Percentiles rank a stretch among this genome's conserved stretches.
Evolutionary conservation across 2,797 vertebrate genomes (phyloP).

Genomic region (Craterocephalus amniculus): DNA sequence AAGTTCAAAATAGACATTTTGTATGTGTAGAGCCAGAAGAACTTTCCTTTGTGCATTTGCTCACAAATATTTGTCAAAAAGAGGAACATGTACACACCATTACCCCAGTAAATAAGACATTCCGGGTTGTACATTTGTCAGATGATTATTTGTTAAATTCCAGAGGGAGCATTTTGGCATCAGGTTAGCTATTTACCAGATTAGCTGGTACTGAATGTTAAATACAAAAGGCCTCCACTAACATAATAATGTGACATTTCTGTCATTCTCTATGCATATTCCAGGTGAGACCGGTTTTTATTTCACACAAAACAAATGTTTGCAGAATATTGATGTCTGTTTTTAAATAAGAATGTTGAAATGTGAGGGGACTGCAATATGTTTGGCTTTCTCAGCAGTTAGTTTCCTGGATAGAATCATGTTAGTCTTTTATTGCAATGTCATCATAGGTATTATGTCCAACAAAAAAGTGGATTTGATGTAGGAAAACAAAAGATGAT

Average conservation of each 20-base stretch:
- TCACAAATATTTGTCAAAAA: conserved; percentile 37
- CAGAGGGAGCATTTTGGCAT: conserved; percentile 66
- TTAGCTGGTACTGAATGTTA: conserved; percentile 69
- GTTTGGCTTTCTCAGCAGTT: conserved; percentile 50
- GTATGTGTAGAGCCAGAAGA: not conserved
- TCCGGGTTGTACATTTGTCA: conserved; percentile 43
- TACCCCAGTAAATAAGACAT: conserved; percentile 49
- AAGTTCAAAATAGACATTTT: conserved; percentile 12
- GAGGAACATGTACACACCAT: conserved; percentile 15
- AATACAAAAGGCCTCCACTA: conserved; percentile 79
- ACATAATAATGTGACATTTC: conserved; percentile 63
- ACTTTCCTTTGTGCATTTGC: conserved; percentile 18
- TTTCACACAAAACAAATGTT: conserved; percentile 47
- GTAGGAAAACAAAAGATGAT: conserved; percentile 6
- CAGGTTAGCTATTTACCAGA: conserved; percentile 73
- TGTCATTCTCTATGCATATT: conserved; percentile 65
- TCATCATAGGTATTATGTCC: conserved; percentile 27
- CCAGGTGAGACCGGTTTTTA: conserved; percentile 27
- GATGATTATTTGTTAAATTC: conserved; percentile 67
- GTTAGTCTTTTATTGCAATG: conserved; percentile 41
- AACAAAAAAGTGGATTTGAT: conserved; percentile 17
- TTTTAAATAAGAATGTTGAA: conserved; percentile 62
- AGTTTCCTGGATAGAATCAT: conserved; percentile 12
- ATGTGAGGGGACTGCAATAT: conserved; percentile 45
- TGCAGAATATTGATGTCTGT: conserved; percentile 66